These are phyloP conservation scores for Typhlichthys eigenmanni DNA, from an alignment of 2,797 vertebrate genomes.

Conservation along the genomic window DNA sequence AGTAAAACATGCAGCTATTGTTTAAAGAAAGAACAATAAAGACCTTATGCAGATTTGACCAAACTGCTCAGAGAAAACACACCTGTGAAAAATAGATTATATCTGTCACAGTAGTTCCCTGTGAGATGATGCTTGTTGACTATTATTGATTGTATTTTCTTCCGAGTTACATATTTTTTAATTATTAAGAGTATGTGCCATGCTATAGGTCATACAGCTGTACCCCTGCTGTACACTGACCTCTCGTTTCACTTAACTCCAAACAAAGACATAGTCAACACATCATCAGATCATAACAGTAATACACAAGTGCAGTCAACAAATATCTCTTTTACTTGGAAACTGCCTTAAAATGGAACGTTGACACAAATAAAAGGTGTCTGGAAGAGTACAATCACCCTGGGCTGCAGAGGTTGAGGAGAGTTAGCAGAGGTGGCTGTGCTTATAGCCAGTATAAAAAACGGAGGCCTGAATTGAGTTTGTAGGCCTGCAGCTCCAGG, in stretches of 20 bases:
- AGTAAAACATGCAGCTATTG: too few relatives aligned
- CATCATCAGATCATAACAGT: too few relatives aligned
- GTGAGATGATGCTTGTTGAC: constrained; percentile 59
- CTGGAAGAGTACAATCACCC: constrained; percentile 47
- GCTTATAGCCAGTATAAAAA: constrained; percentile 70
- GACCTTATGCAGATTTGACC: neutral
- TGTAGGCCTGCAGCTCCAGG: constrained; percentile 70
- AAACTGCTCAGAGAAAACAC: constrained; percentile 58
- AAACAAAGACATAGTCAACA: neutral
- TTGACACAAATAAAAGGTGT: constrained; percentile 61
- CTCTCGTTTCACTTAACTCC: neutral
- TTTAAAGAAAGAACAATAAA: too few relatives aligned
- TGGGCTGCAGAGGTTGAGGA: constrained; percentile 67
- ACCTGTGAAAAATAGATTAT: constrained; percentile 67
- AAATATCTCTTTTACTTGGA: constrained; percentile 8
- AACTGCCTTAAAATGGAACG: constrained; percentile 52
- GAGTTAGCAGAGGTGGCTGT: constrained; percentile 68
- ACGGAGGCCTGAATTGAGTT: constrained; percentile 67
- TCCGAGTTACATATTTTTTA: constrained; percentile 39
- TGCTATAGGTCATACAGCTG: constrained; percentile 8
- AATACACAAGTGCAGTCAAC: neutral
- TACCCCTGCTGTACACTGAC: constrained; percentile 20
- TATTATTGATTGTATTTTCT: constrained; percentile 41
- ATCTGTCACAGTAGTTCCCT: constrained; percentile 51
- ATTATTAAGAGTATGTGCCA: constrained; percentile 6